Evolutionary conservation across 2,113 vertebrate species (phyloP).

Genomic region (Catharus bicknelli): DNA sequence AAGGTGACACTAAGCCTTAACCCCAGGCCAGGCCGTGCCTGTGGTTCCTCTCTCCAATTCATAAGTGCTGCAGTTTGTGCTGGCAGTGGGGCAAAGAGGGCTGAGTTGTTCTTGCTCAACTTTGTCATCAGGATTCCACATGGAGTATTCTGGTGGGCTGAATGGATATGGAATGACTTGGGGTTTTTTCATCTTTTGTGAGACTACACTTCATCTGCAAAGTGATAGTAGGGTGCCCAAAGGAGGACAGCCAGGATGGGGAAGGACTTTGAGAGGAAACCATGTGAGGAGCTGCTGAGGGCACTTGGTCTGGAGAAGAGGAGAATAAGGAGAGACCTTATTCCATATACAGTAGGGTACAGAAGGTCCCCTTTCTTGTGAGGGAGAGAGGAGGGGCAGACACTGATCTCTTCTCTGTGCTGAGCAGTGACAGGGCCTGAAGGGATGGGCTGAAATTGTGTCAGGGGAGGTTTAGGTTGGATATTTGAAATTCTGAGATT

Average conservation of each 20-base stretch:
- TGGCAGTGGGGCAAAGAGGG: background rate
- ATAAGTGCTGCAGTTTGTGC: background rate
- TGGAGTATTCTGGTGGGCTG: background rate
- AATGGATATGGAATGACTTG: background rate
- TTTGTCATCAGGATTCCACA: background rate
- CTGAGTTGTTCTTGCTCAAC: background rate
- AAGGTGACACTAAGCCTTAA: background rate
- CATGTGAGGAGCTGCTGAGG: background rate
- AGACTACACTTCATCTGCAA: background rate
- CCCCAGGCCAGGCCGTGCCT: background rate
- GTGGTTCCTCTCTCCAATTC: background rate
- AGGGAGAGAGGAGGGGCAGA: background rate
- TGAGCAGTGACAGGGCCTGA: accelerated
- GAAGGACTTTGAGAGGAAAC: background rate
- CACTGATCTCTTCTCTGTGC: background rate
- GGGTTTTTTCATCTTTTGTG: background rate
- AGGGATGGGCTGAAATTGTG: background rate
- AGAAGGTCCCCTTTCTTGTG: background rate
- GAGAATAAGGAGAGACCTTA: background rate
- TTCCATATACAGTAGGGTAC: background rate
- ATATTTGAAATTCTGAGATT: background rate
- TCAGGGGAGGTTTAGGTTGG: background rate
- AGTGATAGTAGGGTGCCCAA: background rate
- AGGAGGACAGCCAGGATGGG: background rate
- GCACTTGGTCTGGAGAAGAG: background rate